A percentile compares a stretch with the other conserved stretches of the same genome.
phyloP scores from a whole-genome alignment of 2,888 invertebrate genomes.

The Teleogryllus oceanicus region DNA sequence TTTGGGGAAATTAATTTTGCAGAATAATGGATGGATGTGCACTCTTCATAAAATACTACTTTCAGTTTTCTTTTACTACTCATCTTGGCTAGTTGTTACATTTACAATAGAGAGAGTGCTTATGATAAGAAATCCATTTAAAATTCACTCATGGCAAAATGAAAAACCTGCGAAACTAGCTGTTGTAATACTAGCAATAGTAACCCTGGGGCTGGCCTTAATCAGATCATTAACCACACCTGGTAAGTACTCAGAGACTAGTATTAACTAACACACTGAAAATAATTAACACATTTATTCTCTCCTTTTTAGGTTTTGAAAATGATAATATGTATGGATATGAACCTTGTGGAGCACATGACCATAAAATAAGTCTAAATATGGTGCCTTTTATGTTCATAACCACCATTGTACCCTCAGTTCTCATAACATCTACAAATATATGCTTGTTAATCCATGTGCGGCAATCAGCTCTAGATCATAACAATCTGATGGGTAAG shows the following conservation, averaged over 20 bases:
- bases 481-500: too few species aligned
- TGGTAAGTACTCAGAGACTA: neutral
- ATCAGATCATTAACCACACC: neutral
- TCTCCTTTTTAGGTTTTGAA: neutral
- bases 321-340: neutral
- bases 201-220: neutral
- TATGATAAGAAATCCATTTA: neutral
- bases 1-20: neutral
- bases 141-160: neutral
- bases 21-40: neutral
- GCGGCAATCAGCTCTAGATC: too few species aligned
- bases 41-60: neutral
- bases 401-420: neutral
- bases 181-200: neutral
- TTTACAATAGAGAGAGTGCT: neutral
- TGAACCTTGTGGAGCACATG: neutral
- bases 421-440: neutral
- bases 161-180: neutral
- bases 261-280: neutral
- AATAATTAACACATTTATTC: neutral
- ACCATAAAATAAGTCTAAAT: neutral
- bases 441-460: too few species aligned
- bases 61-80: neutral
- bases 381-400: neutral
- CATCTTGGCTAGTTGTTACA: neutral